Conservation (phyloP, 2,888 invertebrate species). For the Ophioninae sp. region DNA sequence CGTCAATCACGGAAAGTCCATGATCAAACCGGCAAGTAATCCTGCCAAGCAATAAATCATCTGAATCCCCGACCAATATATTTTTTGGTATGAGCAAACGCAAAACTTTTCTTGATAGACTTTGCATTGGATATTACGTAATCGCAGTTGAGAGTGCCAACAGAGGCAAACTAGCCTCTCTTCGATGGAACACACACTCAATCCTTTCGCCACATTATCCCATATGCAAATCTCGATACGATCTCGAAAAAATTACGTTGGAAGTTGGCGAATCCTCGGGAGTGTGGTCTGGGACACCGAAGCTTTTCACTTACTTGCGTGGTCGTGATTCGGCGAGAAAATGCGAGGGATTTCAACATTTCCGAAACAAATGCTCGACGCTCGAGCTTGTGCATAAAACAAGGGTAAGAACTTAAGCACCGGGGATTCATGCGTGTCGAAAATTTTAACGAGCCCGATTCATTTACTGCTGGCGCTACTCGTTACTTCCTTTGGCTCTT, state of each 20-base stretch:
- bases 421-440: constrained; percentile 44
- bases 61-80: not conserved
- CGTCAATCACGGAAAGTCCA: not conserved
- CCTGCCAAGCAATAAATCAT: not conserved
- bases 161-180: not conserved
- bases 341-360: constrained; percentile 17
- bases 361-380: constrained; percentile 44
- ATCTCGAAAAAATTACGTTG: constrained; percentile 55
- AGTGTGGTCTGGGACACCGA: constrained; percentile 48
- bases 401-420: constrained; percentile 41
- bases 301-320: constrained; percentile 44
- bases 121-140: not conserved
- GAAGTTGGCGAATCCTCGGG: constrained; percentile 53
- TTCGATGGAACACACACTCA: not conserved
- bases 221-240: constrained; percentile 67
- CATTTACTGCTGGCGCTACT: constrained; percentile 36
- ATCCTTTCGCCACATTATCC: constrained; percentile 66
- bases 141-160: not conserved
- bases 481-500: constrained; percentile 15
- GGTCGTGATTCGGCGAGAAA: constrained; percentile 20
- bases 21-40: not conserved
- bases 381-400: constrained; percentile 44
- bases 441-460: constrained; percentile 56
- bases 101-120: constrained; percentile 7
- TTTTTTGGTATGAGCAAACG: not conserved